Percentiles rank a stretch among this genome's conserved stretches.
Evolutionary conservation across 2,797 vertebrate species (phyloP).

Genomic region (Choloepus didactylus): DNA sequence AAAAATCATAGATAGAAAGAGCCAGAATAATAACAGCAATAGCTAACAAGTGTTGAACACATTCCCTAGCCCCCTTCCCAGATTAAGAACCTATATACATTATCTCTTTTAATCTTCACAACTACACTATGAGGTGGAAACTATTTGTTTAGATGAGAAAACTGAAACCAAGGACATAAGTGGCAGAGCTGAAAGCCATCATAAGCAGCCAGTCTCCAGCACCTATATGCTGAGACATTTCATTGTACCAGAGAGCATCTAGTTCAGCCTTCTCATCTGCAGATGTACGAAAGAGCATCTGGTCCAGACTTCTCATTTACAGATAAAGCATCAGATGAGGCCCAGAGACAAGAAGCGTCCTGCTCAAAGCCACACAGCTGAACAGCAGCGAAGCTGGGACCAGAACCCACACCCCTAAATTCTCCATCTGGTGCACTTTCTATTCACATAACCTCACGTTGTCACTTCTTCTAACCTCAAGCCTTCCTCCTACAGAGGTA

Average conservation of each 20-base stretch:
- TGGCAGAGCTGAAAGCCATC: neutral
- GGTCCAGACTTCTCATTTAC: neutral
- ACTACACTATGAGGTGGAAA: neutral
- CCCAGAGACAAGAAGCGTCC: neutral
- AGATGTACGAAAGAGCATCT: neutral
- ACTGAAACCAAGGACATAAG: neutral
- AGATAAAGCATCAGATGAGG: neutral
- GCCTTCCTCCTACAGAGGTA: conserved; percentile 22
- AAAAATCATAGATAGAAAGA: conserved; percentile 6
- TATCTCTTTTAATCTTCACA: neutral
- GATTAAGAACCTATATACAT: no score
- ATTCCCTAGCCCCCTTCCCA: neutral
- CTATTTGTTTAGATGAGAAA: neutral
- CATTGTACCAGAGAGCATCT: neutral
- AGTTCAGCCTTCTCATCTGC: neutral
- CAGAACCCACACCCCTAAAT: neutral
- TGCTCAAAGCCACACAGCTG: neutral
- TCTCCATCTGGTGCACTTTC: neutral
- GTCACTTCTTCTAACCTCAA: neutral
- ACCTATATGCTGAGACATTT: neutral
- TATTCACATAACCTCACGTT: neutral
- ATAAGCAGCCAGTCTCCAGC: neutral
- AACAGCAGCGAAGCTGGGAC: neutral
- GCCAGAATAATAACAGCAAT: neutral
- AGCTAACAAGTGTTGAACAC: no score